Evolutionary conservation across 2,797 vertebrate genomes (phyloP).

Genomic region (Alectoris magna): DNA sequence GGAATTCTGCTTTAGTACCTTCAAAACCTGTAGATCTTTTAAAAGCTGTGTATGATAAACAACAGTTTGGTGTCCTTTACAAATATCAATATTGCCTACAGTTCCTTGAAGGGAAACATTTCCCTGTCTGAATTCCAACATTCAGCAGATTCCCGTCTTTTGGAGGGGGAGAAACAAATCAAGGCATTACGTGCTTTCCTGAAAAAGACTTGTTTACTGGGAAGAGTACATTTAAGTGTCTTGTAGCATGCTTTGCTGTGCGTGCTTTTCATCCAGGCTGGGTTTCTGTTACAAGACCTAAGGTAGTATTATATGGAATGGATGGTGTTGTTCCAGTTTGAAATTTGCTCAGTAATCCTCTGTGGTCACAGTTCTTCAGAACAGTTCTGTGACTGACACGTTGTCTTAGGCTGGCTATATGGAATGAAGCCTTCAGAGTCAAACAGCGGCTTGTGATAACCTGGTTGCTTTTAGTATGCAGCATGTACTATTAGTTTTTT

Average conservation of each 20-base stretch:
- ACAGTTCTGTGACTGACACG: fast-evolving
- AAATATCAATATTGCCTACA: neutral
- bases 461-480: neutral
- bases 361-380: neutral
- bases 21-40: neutral
- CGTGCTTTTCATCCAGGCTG: neutral
- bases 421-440: neutral
- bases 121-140: neutral
- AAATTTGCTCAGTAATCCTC: neutral
- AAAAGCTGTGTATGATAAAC: neutral
- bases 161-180: neutral
- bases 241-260: neutral
- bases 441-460: neutral
- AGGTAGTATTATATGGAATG: neutral
- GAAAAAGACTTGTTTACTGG: neutral
- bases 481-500: neutral
- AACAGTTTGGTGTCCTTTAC: neutral
- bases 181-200: neutral
- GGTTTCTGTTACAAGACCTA: neutral
- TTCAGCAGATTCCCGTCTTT: neutral
- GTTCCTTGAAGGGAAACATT: neutral
- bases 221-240: neutral
- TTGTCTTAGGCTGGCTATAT: neutral
- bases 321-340: neutral
- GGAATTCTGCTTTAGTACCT: neutral